Evolutionary conservation across 2,888 invertebrate species (phyloP), one percentile per base, ranked within the genome.

Genomic region (Bedellia somnulentella): DNA sequence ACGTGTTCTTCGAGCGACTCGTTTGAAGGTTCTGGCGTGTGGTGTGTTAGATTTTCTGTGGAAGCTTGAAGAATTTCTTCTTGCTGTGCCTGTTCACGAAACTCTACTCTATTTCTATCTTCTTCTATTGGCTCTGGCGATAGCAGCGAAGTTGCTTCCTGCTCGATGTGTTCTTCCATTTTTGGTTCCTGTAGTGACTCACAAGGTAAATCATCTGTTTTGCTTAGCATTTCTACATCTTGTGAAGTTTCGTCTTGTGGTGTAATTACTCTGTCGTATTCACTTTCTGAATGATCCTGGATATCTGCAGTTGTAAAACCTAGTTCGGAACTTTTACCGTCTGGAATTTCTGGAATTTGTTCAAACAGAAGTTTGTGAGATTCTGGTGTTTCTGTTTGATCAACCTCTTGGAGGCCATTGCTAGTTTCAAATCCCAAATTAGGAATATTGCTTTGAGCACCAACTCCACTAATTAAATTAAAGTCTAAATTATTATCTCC

Each of bases 291-390:
- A n/a, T n/a, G n/a, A n/a, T n/a, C n/a, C 42, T 30, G 28, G 35
- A 35, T 8, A 34, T 71, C 73, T 36, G 73, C 73, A 47, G 59
- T 60, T 14, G 48, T 46, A 41, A 73, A 73, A 21, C 71, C 71
- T 47, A 71, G 41, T 44, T 73, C 71, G 11, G 71, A 73, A 45
- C 67, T 71, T 42, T 75, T 75, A 8, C 73, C 75, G 43, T 73
- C 71, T 21, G 75, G 75, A 39, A 73, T 73, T 57, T 75, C 75
- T 13, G 75, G 75, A 41, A 75, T 75, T 49, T 75, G 73, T 49
- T 75, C 75, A 45, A 73, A 75, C 8, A 75, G 44, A 29, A 75
- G 48, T 41, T 75, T 75, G 40, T 75, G 73, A 56, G 75, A 75
- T 58, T 75, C 75, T 13, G 75, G 75, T 15, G 75, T 73, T 35